Evolutionary conservation across 2,113 vertebrate species (phyloP).

Genomic region (Gopherus flavomarginatus): DNA sequence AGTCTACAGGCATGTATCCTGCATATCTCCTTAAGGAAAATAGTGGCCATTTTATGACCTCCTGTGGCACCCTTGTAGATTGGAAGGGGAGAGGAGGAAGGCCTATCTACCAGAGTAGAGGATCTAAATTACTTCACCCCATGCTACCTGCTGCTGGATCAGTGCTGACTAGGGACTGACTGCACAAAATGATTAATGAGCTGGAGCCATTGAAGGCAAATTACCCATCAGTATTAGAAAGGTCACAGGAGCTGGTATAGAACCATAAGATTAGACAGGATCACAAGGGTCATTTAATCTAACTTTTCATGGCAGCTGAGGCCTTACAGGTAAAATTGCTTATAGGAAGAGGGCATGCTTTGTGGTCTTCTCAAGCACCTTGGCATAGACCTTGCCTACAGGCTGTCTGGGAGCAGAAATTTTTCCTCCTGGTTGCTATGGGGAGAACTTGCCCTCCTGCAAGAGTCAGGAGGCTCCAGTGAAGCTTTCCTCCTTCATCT

Average conservation of each 20-base stretch:
- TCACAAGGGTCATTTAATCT: background rate
- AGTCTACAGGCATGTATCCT: background rate
- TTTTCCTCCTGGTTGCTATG: background rate
- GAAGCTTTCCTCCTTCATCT: background rate
- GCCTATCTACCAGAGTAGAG: background rate
- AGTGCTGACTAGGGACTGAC: background rate
- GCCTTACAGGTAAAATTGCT: background rate
- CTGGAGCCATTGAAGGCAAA: background rate
- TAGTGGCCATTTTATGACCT: background rate
- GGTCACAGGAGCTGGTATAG: background rate
- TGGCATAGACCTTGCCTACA: background rate
- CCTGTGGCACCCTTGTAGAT: background rate
- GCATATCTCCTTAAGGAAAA: background rate
- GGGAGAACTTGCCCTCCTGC: background rate
- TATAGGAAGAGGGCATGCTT: background rate
- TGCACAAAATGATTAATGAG: background rate
- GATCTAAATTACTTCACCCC: background rate
- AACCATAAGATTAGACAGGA: background rate
- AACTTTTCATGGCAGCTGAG: background rate
- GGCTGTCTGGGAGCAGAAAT: background rate
- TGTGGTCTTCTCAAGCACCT: background rate
- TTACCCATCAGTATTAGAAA: background rate
- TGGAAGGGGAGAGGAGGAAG: background rate
- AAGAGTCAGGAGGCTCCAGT: background rate
- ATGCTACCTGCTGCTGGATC: background rate